Percentiles rank a stretch among this genome's conserved stretches.
These are phyloP conservation scores for Nebria ingens DNA, from an alignment of 1,140 invertebrate species.

Conservation along the genomic window DNA sequence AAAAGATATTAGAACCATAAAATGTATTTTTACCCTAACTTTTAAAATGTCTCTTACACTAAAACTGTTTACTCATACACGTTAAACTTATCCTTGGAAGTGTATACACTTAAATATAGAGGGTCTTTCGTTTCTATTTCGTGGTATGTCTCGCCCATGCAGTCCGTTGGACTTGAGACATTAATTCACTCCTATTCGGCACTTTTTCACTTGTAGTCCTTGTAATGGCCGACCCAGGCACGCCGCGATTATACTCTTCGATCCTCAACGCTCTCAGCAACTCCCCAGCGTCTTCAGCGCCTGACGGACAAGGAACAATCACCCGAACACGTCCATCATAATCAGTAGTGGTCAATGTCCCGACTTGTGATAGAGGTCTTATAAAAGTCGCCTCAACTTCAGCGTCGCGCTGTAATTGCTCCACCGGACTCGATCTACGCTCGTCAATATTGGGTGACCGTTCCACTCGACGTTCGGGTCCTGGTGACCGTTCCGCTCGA, in stretches of 20 bases:
- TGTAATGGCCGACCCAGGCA: constrained; percentile 49
- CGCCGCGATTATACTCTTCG: constrained; percentile 25
- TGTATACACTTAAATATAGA: no score
- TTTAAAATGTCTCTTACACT: no score
- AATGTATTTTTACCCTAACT: no score
- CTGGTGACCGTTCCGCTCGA: constrained; percentile 7
- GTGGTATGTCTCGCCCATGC: constrained; percentile 79
- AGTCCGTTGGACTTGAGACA: constrained; percentile 68
- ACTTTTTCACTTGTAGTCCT: constrained; percentile 75
- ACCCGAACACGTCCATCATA: constrained; percentile 43
- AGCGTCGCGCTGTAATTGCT: no score
- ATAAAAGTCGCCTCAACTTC: constrained; percentile 37
- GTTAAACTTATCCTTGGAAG: no score
- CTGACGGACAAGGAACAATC: constrained; percentile 40
- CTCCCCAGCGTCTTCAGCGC: constrained; percentile 22
- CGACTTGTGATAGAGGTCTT: constrained; percentile 53
- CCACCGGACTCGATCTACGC: no score
- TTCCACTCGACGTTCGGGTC: constrained; percentile 18
- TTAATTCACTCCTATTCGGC: constrained; percentile 68
- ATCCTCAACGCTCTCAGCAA: constrained; percentile 35
- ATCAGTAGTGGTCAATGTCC: constrained; percentile 46
- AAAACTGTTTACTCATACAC: no score
- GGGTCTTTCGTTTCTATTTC: constrained; percentile 47
- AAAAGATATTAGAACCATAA: no score
- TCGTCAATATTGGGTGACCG: constrained; percentile 12